These are phyloP conservation scores for Helicoverpa armigera DNA, from an alignment of 1,140 invertebrate species.

Conservation along the genomic window DNA sequence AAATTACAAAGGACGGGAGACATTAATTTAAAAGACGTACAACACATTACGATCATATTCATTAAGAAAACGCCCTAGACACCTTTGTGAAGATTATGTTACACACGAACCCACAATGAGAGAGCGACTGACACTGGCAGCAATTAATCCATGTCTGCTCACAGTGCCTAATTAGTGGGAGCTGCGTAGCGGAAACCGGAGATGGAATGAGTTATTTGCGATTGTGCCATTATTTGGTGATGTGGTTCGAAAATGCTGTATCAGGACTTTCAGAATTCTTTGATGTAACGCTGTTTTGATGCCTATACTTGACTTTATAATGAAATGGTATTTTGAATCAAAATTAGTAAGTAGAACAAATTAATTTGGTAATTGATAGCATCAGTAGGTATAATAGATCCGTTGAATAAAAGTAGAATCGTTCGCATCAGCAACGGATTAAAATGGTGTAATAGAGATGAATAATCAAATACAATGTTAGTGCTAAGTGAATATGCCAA, in stretches of 20 bases:
- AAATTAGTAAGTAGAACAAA: not conserved
- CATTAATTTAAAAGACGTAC: constrained; percentile 55
- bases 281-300: not conserved
- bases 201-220: constrained; percentile 75
- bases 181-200: constrained; percentile 74
- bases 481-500: constrained; percentile 10
- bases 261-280: constrained; percentile 1
- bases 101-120: constrained; percentile 58
- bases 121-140: constrained; percentile 64
- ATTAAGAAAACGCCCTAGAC: constrained; percentile 77
- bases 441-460: constrained; percentile 2
- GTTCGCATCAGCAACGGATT: not conserved
- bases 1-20: constrained; percentile 47
- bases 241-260: constrained; percentile 40
- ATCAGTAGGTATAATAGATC: too few relatives aligned
- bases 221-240: constrained; percentile 61
- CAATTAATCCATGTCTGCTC: constrained; percentile 81
- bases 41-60: constrained; percentile 74
- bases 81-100: constrained; percentile 71
- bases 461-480: constrained; percentile 16
- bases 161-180: constrained; percentile 77
- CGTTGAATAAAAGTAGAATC: not conserved
- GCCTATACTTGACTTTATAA: too few relatives aligned
- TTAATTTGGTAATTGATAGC: not conserved
- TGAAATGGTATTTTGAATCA: not conserved